Evolutionary conservation across 2,797 vertebrate genomes (phyloP).

Genomic region (Siniperca scherzeri): DNA sequence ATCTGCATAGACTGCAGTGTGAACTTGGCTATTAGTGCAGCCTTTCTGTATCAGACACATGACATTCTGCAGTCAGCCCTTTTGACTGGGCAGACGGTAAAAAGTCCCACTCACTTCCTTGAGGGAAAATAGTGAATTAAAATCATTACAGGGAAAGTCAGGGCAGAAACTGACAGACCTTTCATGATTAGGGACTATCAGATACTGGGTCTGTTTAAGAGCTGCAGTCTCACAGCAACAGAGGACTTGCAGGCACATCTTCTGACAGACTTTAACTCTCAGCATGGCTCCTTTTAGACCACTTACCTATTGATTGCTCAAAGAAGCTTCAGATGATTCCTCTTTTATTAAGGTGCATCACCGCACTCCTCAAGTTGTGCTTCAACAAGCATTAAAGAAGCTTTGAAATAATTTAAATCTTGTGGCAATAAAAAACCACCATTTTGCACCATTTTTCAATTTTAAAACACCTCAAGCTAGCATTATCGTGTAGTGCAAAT

Average conservation of each 20-base stretch:
- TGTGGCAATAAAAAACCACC: neutral
- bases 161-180: conserved; percentile 77
- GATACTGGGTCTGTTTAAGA: conserved; percentile 74
- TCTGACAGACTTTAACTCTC: conserved; percentile 69
- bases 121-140: conserved; percentile 81
- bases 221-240: conserved; percentile 78
- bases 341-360: conserved; percentile 50
- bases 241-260: conserved; percentile 78
- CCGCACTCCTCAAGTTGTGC: conserved; percentile 44
- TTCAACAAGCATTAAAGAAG: conserved; percentile 40
- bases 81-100: conserved; percentile 66
- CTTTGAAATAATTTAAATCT: conserved; percentile 38
- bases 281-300: conserved; percentile 55
- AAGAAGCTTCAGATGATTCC: conserved; percentile 55
- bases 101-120: conserved; percentile 70
- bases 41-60: conserved; percentile 64
- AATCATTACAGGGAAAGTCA: conserved; percentile 79
- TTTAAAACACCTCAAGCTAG: conserved; percentile 66
- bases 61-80: conserved; percentile 70
- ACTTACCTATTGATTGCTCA: conserved; percentile 71
- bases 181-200: conserved; percentile 79
- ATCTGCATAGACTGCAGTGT: conserved; percentile 58
- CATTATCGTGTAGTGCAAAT: conserved; percentile 61
- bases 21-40: conserved; percentile 56
- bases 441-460: conserved; percentile 42